Conservation (phyloP, 1,140 invertebrate genomes). For the Saccostrea cuccullata region DNA sequence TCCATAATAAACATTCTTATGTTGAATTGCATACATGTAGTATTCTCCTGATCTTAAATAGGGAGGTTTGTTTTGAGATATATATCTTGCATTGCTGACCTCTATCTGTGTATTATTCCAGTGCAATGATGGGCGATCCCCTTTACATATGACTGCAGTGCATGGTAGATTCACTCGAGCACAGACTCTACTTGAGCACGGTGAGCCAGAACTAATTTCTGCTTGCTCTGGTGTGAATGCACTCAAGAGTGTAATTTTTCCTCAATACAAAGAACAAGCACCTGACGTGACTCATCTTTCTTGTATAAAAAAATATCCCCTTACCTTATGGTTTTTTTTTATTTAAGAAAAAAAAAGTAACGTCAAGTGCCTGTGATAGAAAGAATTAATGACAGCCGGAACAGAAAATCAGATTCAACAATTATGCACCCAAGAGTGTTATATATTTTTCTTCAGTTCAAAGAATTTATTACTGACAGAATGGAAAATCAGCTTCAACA, state of each 20-base stretch:
- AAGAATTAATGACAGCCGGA: background rate
- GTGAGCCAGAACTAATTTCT: slow-evolving; percentile 64
- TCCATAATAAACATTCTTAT: background rate
- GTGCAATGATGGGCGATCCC: slow-evolving; percentile 83
- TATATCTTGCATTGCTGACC: slow-evolving; percentile 1
- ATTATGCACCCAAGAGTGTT: no score
- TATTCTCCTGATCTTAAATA: background rate
- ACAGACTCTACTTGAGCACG: slow-evolving; percentile 81
- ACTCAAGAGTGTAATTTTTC: slow-evolving; percentile 17
- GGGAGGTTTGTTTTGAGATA: background rate
- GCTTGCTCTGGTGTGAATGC: slow-evolving; percentile 34
- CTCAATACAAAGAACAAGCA: background rate
- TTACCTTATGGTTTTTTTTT: no score
- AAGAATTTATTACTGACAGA: no score
- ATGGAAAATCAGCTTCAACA: no score
- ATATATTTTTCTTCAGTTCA: no score
- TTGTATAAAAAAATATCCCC: no score
- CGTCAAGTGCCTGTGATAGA: no score
- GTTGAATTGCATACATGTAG: slow-evolving; percentile 10
- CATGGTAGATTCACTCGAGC: slow-evolving; percentile 84
- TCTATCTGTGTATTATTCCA: slow-evolving; percentile 65
- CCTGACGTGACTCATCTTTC: no score
- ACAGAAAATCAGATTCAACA: background rate
- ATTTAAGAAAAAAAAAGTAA: no score
- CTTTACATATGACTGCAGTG: slow-evolving; percentile 84